A percentile compares a stretch with the other conserved stretches of the same genome.
Evolutionary conservation across 2,888 invertebrate species (phyloP).

Genomic region (Eumerus sabulonum): DNA sequence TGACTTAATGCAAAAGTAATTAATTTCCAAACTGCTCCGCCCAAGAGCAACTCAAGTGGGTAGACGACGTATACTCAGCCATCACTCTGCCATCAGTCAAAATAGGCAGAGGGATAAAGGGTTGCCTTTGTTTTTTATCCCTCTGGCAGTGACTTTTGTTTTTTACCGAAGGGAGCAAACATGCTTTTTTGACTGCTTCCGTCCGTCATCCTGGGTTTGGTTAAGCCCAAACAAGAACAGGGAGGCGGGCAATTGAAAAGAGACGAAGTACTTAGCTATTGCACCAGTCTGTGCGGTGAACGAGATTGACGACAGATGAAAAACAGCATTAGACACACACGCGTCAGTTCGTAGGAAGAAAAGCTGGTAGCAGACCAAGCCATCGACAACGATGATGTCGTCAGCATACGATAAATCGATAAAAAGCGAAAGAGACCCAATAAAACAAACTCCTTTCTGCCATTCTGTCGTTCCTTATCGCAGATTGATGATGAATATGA

Average conservation of each 20-base stretch:
- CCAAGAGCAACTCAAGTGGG: slow-evolving; percentile 32
- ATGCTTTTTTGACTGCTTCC: no score
- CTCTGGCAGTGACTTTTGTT: background rate
- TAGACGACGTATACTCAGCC: no score
- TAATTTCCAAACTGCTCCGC: slow-evolving; percentile 27
- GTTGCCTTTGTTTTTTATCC: no score
- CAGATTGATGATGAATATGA: slow-evolving; percentile 53
- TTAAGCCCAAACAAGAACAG: no score
- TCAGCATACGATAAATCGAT: slow-evolving; percentile 39
- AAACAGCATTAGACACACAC: slow-evolving; percentile 36
- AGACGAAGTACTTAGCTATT: no score
- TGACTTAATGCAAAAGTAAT: slow-evolving; percentile 43
- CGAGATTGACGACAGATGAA: slow-evolving; percentile 31
- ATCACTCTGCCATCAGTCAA: no score
- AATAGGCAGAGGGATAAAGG: no score
- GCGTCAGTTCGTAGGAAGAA: background rate
- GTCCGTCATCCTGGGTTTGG: no score
- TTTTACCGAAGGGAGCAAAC: background rate
- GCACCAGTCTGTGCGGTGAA: slow-evolving; percentile 11
- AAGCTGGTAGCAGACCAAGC: background rate
- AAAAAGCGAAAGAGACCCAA: slow-evolving; percentile 27
- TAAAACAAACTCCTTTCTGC: background rate
- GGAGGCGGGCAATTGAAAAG: no score
- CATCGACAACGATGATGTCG: slow-evolving; percentile 30
- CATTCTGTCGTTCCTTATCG: slow-evolving; percentile 12